Percentiles rank a stretch among this genome's conserved stretches.
Conservation (phyloP, 2,888 invertebrate genomes). For the Protophormia terraenovae region DNA sequence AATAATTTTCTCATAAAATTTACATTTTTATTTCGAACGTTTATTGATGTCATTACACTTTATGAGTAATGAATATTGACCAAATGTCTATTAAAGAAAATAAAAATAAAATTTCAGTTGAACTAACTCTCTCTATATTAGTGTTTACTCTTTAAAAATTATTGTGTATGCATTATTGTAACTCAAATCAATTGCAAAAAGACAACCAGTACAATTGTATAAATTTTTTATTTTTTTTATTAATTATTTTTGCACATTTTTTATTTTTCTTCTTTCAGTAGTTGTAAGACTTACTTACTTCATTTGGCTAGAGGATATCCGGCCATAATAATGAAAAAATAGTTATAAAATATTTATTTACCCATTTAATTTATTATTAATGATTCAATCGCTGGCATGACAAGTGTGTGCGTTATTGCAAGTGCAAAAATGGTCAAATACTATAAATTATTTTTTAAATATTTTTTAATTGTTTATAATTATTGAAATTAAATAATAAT, state of each 20-base stretch:
- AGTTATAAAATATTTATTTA: constrained; percentile 5
- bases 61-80: not conserved
- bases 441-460: constrained; percentile 3
- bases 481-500: not conserved
- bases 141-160: not conserved
- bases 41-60: not conserved
- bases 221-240: constrained; percentile 22
- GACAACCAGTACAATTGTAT: not conserved
- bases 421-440: constrained; percentile 32
- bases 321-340: constrained; percentile 46
- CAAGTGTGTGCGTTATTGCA: constrained; percentile 16
- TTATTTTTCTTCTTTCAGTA: not conserved
- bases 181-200: constrained; percentile 1
- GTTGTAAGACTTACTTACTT: constrained; percentile 30
- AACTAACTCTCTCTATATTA: not conserved
- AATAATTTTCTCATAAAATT: not conserved
- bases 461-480: constrained; percentile 31
- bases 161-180: constrained; percentile 43
- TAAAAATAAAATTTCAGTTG: not conserved
- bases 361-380: constrained; percentile 44
- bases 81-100: not conserved
- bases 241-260: not conserved
- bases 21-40: not conserved
- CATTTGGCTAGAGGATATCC: constrained; percentile 63
- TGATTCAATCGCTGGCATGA: constrained; percentile 13